These are phyloP conservation scores for Syrista parreyssii DNA, from an alignment of 2,888 invertebrate species.

Conservation along the genomic window DNA sequence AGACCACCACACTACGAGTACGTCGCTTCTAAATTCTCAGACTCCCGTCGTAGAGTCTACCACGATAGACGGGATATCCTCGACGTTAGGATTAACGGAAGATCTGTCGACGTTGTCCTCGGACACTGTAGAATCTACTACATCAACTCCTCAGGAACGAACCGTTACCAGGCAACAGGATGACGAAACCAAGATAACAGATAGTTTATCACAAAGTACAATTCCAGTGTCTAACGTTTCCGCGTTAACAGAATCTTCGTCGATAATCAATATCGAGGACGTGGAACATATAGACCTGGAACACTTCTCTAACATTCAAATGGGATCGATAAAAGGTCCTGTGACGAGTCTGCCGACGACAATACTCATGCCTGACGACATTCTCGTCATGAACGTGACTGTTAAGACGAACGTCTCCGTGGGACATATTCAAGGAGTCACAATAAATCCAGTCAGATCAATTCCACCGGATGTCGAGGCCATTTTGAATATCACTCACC, in stretches of 20 bases:
- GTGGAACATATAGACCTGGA: background rate
- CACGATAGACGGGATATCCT: slow-evolving; percentile 18
- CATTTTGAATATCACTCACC: slow-evolving; percentile 66
- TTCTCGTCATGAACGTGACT: slow-evolving; percentile 71
- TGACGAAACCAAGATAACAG: slow-evolving; percentile 9
- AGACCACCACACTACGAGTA: slow-evolving; percentile 14
- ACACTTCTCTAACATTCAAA: slow-evolving; percentile 1
- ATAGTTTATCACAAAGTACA: slow-evolving; percentile 4
- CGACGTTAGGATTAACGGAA: slow-evolving; percentile 28
- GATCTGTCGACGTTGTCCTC: background rate
- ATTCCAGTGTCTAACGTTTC: slow-evolving; percentile 11
- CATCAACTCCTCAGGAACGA: background rate
- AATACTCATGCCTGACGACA: slow-evolving; percentile 67
- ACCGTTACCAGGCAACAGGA: background rate
- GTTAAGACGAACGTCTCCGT: slow-evolving; percentile 65
- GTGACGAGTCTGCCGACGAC: slow-evolving; percentile 44
- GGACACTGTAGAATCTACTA: background rate
- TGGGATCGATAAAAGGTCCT: slow-evolving; percentile 34
- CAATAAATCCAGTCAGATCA: slow-evolving; percentile 62
- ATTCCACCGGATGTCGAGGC: slow-evolving; percentile 66
- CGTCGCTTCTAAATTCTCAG: slow-evolving; percentile 23
- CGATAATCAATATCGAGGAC: background rate
- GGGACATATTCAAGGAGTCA: slow-evolving; percentile 67
- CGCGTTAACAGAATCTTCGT: slow-evolving; percentile 9
- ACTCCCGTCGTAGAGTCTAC: slow-evolving; percentile 18